Percentiles rank a stretch among this genome's conserved stretches.
Conservation (phyloP, 1,140 invertebrate genomes). For the Musca vetustissima region DNA sequence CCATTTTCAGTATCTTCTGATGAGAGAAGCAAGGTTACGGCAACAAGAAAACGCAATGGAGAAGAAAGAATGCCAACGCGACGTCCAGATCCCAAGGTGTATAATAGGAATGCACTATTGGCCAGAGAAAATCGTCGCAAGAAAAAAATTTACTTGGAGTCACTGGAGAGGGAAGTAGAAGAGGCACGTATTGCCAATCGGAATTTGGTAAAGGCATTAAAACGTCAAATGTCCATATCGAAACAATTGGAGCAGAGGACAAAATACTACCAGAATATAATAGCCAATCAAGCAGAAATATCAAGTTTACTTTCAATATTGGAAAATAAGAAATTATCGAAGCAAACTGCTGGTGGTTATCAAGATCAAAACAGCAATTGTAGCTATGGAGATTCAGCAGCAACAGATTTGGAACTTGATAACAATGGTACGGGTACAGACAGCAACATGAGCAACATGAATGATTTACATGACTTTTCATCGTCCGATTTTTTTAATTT, state of each 20-base stretch:
- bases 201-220: constrained; percentile 55
- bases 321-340: neutral
- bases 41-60: constrained; percentile 22
- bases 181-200: constrained; percentile 57
- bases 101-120: constrained; percentile 60
- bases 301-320: constrained; percentile 30
- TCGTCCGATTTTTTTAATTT: constrained; percentile 9
- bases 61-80: constrained; percentile 39
- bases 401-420: neutral
- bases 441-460: neutral
- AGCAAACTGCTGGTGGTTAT: neutral
- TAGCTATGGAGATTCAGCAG: neutral
- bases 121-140: constrained; percentile 62
- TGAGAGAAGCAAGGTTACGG: too few species aligned
- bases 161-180: constrained; percentile 59
- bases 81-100: constrained; percentile 42
- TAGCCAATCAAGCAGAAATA: constrained; percentile 59
- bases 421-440: constrained; percentile 6
- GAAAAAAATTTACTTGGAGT: constrained; percentile 62
- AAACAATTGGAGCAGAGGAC: constrained; percentile 58
- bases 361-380: neutral
- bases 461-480: neutral
- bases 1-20: too few species aligned
- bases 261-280: constrained; percentile 58
- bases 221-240: constrained; percentile 56